Evolutionary conservation across 2,113 vertebrate species (phyloP).

Genomic region (Pseudorectes ferrugineus): DNA sequence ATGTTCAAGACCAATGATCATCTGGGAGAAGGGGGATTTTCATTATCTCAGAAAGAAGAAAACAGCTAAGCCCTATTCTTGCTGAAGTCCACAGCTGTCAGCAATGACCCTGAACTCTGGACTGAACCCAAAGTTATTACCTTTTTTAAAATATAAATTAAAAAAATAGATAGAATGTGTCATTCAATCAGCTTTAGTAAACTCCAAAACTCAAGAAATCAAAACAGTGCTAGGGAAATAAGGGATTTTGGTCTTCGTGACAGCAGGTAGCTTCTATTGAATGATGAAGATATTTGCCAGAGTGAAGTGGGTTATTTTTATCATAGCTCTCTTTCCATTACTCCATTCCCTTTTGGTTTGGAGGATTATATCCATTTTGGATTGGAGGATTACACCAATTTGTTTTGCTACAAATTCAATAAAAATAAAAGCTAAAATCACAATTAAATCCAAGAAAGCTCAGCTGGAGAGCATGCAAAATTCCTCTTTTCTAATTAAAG

Average conservation of each 20-base stretch:
- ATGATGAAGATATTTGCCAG: background rate
- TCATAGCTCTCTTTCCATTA: constrained; percentile 18
- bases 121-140: background rate
- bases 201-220: background rate
- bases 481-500: constrained; percentile 53
- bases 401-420: constrained; percentile 54
- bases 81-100: background rate
- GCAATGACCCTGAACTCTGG: background rate
- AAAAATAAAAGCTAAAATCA: constrained; percentile 58
- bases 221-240: background rate
- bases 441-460: constrained; percentile 52
- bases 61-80: background rate
- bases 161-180: background rate
- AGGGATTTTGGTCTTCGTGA: background rate
- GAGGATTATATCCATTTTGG: constrained; percentile 42
- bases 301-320: constrained; percentile 38
- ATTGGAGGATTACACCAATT: constrained; percentile 46
- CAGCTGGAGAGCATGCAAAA: constrained; percentile 46
- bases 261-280: background rate
- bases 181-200: background rate
- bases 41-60: background rate
- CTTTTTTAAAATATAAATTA: background rate
- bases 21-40: background rate
- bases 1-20: background rate
- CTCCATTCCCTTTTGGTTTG: constrained; percentile 20